Percentiles rank a stretch among this genome's conserved stretches.
These are phyloP conservation scores for Podarcis cretensis DNA, from an alignment of 2,113 vertebrate species.

Conservation along the genomic window DNA sequence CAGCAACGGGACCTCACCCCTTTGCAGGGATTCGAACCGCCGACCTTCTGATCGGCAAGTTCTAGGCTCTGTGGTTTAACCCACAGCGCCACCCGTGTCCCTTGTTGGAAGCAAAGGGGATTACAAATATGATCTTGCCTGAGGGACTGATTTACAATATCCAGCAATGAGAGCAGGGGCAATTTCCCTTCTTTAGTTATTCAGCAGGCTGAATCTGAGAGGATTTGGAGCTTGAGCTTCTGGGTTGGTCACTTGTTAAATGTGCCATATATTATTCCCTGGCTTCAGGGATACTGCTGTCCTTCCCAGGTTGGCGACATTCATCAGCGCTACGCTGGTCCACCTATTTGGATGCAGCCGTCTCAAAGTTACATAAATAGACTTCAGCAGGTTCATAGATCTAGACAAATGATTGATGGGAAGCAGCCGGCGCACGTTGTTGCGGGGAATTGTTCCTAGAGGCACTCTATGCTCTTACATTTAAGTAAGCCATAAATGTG, in stretches of 20 bases:
- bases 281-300: constrained; percentile 31
- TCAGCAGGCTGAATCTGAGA: constrained; percentile 57
- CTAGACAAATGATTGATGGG: background rate
- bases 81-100: too few species aligned
- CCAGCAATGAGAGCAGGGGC: constrained; percentile 49
- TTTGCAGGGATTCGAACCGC: too few species aligned
- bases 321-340: background rate
- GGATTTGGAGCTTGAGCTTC: constrained; percentile 61
- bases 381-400: background rate
- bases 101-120: constrained; percentile 2
- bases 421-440: rapidly evolving
- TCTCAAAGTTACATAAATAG: rapidly evolving
- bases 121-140: constrained; percentile 54
- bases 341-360: background rate
- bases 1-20: too few species aligned
- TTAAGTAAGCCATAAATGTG: background rate
- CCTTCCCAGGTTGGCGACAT: constrained; percentile 26
- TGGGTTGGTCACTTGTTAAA: constrained; percentile 61
- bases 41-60: too few species aligned
- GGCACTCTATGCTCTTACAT: background rate
- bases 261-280: constrained; percentile 50
- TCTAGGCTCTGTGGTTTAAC: too few species aligned
- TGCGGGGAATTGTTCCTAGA: background rate
- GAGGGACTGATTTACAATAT: constrained; percentile 61
- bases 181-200: constrained; percentile 45